phyloP scores from a whole-genome alignment of 1,140 invertebrate genomes.

The Tetraneura akinire region DNA sequence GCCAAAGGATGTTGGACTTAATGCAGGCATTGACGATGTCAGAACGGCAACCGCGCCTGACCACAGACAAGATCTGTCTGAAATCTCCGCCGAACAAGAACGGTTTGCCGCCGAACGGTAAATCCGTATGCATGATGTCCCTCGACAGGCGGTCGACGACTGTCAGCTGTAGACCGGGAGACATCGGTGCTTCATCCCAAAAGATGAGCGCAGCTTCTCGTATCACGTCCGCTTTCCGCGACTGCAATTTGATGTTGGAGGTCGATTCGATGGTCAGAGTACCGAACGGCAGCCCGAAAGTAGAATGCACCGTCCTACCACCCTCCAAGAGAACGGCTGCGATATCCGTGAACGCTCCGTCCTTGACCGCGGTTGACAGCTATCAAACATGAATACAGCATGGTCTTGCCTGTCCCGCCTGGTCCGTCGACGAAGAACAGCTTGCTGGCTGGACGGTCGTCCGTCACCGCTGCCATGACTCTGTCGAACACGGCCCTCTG shows the following conservation, averaged over 20 bases:
- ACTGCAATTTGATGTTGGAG: neutral
- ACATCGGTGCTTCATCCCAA: neutral
- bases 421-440: slow-evolving; percentile 56
- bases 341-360: slow-evolving; percentile 57
- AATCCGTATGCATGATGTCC: too few relatives aligned
- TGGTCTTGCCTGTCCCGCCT: slow-evolving; percentile 57
- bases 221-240: accelerated
- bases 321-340: slow-evolving; percentile 55
- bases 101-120: too few relatives aligned
- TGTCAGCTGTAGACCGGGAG: slow-evolving; percentile 57
- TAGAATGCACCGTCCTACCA: slow-evolving; percentile 56
- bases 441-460: neutral
- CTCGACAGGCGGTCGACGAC: too few relatives aligned
- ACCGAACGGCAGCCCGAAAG: slow-evolving; percentile 52
- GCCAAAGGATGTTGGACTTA: too few relatives aligned
- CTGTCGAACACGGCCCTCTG: neutral
- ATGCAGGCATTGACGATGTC: too few relatives aligned
- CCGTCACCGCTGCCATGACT: neutral
- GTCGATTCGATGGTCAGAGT: neutral
- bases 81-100: too few relatives aligned
- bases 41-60: too few relatives aligned
- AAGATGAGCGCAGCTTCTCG: neutral
- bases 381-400: slow-evolving; percentile 53
- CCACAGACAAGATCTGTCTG: too few relatives aligned
- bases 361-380: slow-evolving; percentile 25